A percentile compares a stretch with the other conserved stretches of the same genome.
Evolutionary conservation across 2,797 vertebrate genomes (phyloP).

Genomic region (Cheirogaleus major): DNA sequence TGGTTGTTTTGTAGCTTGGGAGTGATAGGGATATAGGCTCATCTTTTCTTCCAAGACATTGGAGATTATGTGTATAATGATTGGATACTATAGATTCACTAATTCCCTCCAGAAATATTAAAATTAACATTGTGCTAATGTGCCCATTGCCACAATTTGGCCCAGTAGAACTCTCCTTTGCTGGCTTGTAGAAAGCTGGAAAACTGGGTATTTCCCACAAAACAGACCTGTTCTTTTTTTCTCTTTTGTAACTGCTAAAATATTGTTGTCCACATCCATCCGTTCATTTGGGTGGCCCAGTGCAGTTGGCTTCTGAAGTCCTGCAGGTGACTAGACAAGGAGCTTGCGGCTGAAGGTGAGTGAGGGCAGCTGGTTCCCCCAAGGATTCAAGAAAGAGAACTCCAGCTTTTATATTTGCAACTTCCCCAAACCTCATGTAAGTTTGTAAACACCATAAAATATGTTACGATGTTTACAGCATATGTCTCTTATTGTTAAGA

Average conservation of each 20-base stretch:
- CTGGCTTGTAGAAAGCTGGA: not conserved
- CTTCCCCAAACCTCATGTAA: constrained; percentile 58
- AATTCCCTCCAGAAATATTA: constrained; percentile 1
- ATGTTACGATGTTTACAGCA: constrained; percentile 74
- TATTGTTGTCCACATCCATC: not conserved
- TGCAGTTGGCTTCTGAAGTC: constrained; percentile 12
- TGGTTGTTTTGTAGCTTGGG: not conserved
- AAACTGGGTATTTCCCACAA: not conserved
- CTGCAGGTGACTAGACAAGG: not conserved
- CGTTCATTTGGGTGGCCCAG: constrained; percentile 40
- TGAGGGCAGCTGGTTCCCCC: constrained; percentile 1
- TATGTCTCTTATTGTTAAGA: constrained; percentile 74
- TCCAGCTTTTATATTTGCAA: constrained; percentile 19
- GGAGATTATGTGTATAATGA: not conserved
- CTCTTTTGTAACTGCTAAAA: not conserved
- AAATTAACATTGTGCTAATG: not conserved
- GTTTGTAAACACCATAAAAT: constrained; percentile 72
- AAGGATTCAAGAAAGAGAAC: constrained; percentile 5
- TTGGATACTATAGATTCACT: not conserved
- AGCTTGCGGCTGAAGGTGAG: not conserved
- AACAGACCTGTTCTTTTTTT: constrained; percentile 34
- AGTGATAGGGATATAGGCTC: not conserved
- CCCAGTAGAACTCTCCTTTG: not conserved
- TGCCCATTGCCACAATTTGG: not conserved
- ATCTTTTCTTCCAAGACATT: not conserved